These are phyloP conservation scores for Sphinx pinastri DNA, from an alignment of 2,888 invertebrate genomes.

Conservation along the genomic window DNA sequence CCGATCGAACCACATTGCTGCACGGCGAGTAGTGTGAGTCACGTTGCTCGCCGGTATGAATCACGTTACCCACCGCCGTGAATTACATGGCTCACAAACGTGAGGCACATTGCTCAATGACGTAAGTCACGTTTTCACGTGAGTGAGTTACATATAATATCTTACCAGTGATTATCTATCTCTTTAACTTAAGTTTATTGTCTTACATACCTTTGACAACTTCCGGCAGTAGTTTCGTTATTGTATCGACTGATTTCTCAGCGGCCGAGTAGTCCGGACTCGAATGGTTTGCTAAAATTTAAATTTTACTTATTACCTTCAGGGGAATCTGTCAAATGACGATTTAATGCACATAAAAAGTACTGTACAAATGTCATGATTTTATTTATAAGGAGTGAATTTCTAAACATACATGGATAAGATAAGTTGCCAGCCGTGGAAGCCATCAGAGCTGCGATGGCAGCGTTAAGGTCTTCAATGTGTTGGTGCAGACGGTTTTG, in stretches of 20 bases:
- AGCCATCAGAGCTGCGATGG: slow-evolving; percentile 55
- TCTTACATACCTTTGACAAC: slow-evolving; percentile 54
- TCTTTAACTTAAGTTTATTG: background rate
- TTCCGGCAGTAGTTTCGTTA: slow-evolving; percentile 56
- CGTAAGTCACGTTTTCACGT: background rate
- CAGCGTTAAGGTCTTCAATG: slow-evolving; percentile 60
- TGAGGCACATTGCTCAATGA: background rate
- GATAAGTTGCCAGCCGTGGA: slow-evolving; percentile 39
- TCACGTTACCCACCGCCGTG: background rate
- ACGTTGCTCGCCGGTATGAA: too few relatives aligned
- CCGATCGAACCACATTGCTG: too few relatives aligned
- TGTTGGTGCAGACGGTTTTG: slow-evolving; percentile 48
- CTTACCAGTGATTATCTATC: background rate
- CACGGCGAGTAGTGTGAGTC: too few relatives aligned
- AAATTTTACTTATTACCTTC: background rate
- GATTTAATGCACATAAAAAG: background rate
- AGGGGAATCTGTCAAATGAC: background rate
- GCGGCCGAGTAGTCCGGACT: slow-evolving; percentile 57
- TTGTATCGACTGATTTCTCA: slow-evolving; percentile 49
- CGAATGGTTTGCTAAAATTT: slow-evolving; percentile 45
- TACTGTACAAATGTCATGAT: too few relatives aligned
- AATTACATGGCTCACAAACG: background rate
- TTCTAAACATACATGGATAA: too few relatives aligned
- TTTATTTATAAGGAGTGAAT: too few relatives aligned
- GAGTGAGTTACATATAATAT: background rate